Evolutionary conservation across 2,797 vertebrate genomes (phyloP), one percentile per base, ranked within the genome.

Genomic region (Enteromius radiatus): DNA sequence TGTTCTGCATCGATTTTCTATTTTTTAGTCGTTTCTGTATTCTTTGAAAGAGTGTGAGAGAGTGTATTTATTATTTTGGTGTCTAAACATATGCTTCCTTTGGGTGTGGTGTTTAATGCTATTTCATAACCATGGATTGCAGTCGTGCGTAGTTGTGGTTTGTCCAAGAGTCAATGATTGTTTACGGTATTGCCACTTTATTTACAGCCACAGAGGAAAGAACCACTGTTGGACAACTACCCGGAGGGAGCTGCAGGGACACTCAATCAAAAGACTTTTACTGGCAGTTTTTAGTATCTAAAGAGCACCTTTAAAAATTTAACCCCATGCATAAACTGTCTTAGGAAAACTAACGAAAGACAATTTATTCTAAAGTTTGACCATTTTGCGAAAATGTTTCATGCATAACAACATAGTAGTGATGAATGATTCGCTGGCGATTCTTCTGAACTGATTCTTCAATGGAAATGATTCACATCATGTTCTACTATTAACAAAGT

Each of bases 51-150:
- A 26, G 4, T 33, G 11, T 64, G 23, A 43, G 36, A 59, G 52
- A 43, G 17, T 4, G 19, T 43, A 31, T 80, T 80, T 61, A 45
- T 80, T 14, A 31, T 70, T 19, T 61, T 47, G 65, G 23, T 43
- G 9, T 28, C 33, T 28, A 69, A 79, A 23, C 54, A 41, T 76
- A 45, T 76, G 38, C 17, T 45, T 28, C 9, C 3, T 41, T 43
- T 56, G 67, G 67, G 67, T 80, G 67, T 59, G 52, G 67, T 56
- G 64, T 26, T 70, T 0, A 12, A 26, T 70, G 15, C 9, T 5
- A 11, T 43, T 76, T 43, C 36, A 68, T 68, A 78, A 56, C 33
- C 1, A 0, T 41, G 17, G 65, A 69, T 26, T 59, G 23, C 23
- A 17, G n/a, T 11, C 7, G 0, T 75, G 33, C 33, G 52, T 59